A percentile compares a stretch with the other conserved stretches of the same genome.
Conservation (phyloP, 1,140 invertebrate genomes). For the Eciton burchellii region DNA sequence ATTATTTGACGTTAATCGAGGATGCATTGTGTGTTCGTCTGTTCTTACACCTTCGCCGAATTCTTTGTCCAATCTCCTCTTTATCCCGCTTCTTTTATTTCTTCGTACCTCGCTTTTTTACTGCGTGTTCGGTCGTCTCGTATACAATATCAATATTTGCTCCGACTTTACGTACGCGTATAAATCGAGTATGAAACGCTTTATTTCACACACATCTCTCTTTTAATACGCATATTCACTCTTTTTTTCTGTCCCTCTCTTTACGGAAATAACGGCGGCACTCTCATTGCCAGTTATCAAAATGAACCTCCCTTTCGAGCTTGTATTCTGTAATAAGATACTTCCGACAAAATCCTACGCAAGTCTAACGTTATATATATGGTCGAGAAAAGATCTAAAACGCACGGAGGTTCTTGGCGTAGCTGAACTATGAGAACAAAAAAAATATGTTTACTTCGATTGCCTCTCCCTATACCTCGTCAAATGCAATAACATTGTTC, state of each 20-base stretch:
- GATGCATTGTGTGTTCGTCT: constrained; percentile 60
- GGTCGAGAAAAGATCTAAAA: constrained; percentile 25
- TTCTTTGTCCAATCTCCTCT: constrained; percentile 36
- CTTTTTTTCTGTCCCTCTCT: constrained; percentile 32
- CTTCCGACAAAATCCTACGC: constrained; percentile 31
- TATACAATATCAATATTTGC: constrained; percentile 44
- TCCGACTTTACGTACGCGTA: constrained; percentile 27
- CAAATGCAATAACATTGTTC: constrained; percentile 63
- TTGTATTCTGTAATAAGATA: constrained; percentile 54
- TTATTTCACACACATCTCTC: constrained; percentile 44
- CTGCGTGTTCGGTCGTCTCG: constrained; percentile 65
- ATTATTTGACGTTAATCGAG: constrained; percentile 59
- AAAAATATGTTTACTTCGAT: constrained; percentile 53
- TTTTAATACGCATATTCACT: too few species aligned
- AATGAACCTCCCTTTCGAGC: constrained; percentile 47
- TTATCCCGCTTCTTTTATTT: constrained; percentile 52
- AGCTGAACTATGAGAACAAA: constrained; percentile 26
- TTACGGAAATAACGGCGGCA: constrained; percentile 51
- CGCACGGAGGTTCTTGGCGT: constrained; percentile 38
- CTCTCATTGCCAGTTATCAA: constrained; percentile 42
- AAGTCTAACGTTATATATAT: constrained; percentile 50
- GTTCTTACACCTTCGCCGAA: constrained; percentile 31
- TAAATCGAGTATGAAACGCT: too few species aligned
- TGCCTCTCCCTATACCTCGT: constrained; percentile 57
- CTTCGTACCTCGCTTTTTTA: constrained; percentile 69